These are phyloP conservation scores for Pomacea maculata DNA, from an alignment of 1,140 invertebrate species.

Conservation along the genomic window DNA sequence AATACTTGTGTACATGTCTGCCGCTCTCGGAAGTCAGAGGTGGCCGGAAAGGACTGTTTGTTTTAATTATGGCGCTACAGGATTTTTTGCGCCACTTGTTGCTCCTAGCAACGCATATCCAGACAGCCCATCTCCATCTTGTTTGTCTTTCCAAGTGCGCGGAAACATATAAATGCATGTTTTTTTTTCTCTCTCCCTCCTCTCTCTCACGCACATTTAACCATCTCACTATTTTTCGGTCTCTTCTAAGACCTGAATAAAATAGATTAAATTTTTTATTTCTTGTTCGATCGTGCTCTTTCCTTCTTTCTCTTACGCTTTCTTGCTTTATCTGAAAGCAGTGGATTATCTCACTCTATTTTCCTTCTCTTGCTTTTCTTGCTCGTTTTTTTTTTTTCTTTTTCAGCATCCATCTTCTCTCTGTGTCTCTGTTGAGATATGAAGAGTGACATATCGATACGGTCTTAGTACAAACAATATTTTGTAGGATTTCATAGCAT, in stretches of 20 bases:
- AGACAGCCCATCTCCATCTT: not conserved
- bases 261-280: no score
- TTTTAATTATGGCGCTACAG: no score
- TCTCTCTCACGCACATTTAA: not conserved
- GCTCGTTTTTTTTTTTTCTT: not conserved
- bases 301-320: not conserved
- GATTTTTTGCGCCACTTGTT: not conserved
- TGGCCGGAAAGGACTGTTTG: no score
- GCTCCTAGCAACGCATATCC: not conserved
- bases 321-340: not conserved
- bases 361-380: not conserved
- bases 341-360: not conserved
- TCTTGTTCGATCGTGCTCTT: not conserved
- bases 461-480: no score
- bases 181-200: not conserved
- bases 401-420: not conserved
- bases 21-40: no score
- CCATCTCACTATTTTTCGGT: no score
- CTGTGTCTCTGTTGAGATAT: not conserved
- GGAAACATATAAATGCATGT: no score
- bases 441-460: no score
- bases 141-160: no score
- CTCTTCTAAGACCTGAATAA: no score
- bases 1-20: no score
- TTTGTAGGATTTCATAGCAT: no score